Base-by-base conservation (phyloP, 2,888 invertebrate species). In the Napeogenes sylphis region DNA sequence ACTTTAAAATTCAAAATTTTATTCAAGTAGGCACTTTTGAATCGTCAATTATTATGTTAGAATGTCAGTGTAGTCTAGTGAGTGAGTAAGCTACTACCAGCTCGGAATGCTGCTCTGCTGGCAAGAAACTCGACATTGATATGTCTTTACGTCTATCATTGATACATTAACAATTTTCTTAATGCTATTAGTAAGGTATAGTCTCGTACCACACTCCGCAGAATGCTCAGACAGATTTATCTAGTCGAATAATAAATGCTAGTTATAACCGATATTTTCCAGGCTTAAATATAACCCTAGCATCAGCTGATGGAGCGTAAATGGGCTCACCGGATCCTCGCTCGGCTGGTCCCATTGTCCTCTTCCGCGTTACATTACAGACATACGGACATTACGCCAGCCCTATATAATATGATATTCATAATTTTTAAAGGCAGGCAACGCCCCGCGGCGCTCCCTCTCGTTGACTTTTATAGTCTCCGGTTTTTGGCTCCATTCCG, bases 281-380 rank as follows among this genome's bases (percentile, higher is more conserved):
- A 46, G 45, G 46, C 21, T 46, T 45, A 55, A 5, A 35, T 55
- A 63, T 59, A 58, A 61, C 57, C 60, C 56, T 60, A 62, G 54
- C 57, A 68, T 73, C 75, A 71, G 70, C 77, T 81, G 85, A 86
- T 89, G 86, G 83, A 81, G 80, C 87, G 84, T 85, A 84, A 85
- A 84, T 81, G 74, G 81, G 79, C 74, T 77, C 71, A 70, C 83
- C 87, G 90, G 90, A 90, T 80, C 82, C 80, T 70, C 78, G 88
- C 84, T 79, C 82, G 80, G 84, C 67, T 83, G 85, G 76, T 73
- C 77, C 80, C 79, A 84, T 85, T 88, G 86, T 88, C 75, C 76
- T 81, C 83, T 87, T 85, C 85, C 85, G 85, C 75, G 77, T 80
- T 76, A 78, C 81, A 76, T 77, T 74, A 67, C 75, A 73, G 73